Evolutionary conservation across 1,140 invertebrate genomes (phyloP), one percentile per base, ranked within the genome.

Genomic region (Drosophila auraria): DNA sequence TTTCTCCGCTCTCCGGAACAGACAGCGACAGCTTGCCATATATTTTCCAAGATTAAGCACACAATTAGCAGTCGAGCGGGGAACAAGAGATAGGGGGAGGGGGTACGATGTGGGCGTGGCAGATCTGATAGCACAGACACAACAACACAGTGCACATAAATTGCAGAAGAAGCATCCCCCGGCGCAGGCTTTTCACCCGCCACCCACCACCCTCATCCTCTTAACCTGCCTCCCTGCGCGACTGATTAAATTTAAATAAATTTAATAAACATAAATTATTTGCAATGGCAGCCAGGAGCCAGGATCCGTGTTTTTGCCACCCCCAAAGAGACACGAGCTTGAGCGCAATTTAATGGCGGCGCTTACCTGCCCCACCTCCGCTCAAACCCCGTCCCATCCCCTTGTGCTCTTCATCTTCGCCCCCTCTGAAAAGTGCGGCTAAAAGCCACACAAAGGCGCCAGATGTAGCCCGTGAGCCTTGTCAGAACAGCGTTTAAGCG

Each of bases 241-340:
- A 71, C 87, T 91, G 87, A 91, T 91, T 91, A 91, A 91, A 91
- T 91, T 91, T 91, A 91, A 91, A 91, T 91, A 91, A 91, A 91
- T 91, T 91, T 91, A 91, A 91, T 91, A 91, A 91, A 91, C 87
- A 91, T 91, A 91, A 91, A 91, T 91, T 91, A 87, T 91, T 91
- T 91, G 83, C 87, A 91, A 86, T 77, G 57, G 61, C 78, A 75
- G 51, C 66, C 80, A 45, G 62, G 25, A 76, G 51, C 30, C 14
- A 45, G 44, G 6, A 57, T 20, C 25, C 38, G 33, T 57, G 27
- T 36, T 8, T 50, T 49, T 42, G 42, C 78, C 83, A 78, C 58
- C 83, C 77, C 65, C 68, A 76, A 61, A 36, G 45, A 64, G 73
- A 42, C 45, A 45, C 45, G 79, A 68, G 57, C 59, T 66, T 42